Conservation (phyloP, 2,113 vertebrate genomes). For the Telmatochromis sp. region DNA sequence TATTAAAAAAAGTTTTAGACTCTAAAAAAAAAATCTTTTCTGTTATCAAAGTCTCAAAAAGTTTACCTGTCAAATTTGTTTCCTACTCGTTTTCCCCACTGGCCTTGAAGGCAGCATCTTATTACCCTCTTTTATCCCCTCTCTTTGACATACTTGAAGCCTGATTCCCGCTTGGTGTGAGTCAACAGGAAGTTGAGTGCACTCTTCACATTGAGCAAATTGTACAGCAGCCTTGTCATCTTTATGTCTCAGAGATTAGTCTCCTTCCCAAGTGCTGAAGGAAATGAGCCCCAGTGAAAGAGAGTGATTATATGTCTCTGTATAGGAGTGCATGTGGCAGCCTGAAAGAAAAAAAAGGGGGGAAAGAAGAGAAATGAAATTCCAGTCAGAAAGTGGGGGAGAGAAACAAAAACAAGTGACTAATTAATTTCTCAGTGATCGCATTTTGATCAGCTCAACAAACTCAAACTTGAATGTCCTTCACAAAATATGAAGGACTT, state of each 20-base stretch:
- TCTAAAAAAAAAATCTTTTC: not conserved
- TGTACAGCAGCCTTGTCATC: conserved; percentile 29
- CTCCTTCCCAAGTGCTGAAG: conserved; percentile 26
- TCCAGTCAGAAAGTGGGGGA: not conserved
- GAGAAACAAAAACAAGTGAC: not conserved
- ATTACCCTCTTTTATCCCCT: not conserved
- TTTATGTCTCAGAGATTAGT: conserved; percentile 27
- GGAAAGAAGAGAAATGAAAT: not conserved
- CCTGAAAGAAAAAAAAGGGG: not conserved
- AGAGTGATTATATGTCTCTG: not conserved
- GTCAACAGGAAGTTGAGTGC: conserved; percentile 66
- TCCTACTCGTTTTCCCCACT: not conserved
- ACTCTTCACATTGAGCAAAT: conserved; percentile 36
- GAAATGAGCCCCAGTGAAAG: conserved; percentile 16
- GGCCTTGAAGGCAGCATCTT: not conserved
- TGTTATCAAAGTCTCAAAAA: not conserved
- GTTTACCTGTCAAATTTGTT: not conserved
- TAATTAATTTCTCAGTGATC: not conserved
- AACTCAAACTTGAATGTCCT: not conserved
- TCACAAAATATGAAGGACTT: not conserved
- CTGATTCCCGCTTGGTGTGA: conserved; percentile 46
- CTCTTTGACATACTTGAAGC: not conserved
- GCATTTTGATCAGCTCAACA: not conserved
- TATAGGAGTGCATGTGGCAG: conserved; percentile 19
- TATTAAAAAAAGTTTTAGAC: not conserved